These are phyloP conservation scores for Nebria ingens DNA, from an alignment of 1,140 invertebrate genomes.

Conservation along the genomic window DNA sequence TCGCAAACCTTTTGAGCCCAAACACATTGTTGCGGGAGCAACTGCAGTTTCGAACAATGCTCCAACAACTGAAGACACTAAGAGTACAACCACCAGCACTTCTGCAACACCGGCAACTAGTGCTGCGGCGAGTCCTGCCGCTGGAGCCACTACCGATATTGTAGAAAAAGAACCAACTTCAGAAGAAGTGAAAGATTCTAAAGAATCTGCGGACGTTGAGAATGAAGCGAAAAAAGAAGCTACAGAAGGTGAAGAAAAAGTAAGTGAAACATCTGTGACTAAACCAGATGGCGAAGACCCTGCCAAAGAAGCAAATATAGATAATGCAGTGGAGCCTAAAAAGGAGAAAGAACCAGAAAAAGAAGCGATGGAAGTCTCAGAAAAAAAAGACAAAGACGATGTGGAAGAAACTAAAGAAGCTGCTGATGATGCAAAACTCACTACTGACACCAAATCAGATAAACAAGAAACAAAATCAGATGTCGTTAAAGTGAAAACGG, in stretches of 20 bases:
- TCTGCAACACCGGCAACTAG: slow-evolving; percentile 54
- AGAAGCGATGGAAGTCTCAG: slow-evolving; percentile 37
- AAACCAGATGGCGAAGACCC: slow-evolving; percentile 18
- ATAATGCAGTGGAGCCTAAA: slow-evolving; percentile 33
- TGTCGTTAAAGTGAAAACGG: slow-evolving; percentile 24
- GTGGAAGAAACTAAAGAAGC: slow-evolving; percentile 21
- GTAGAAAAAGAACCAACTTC: slow-evolving; percentile 20
- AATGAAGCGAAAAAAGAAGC: slow-evolving; percentile 27
- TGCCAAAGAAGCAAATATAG: too few species aligned
- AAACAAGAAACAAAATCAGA: slow-evolving; percentile 19
- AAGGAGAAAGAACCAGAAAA: slow-evolving; percentile 45
- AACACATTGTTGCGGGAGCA: slow-evolving; percentile 34
- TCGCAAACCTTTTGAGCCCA: slow-evolving; percentile 64
- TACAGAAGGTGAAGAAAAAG: slow-evolving; percentile 21
- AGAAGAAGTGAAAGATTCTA: slow-evolving; percentile 21
- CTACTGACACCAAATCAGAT: neutral
- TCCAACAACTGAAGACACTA: slow-evolving; percentile 25
- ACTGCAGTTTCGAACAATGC: slow-evolving; percentile 2
- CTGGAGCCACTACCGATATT: slow-evolving; percentile 37
- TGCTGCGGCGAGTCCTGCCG: slow-evolving; percentile 59
- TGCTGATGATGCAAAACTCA: neutral
- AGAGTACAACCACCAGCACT: slow-evolving; percentile 45
- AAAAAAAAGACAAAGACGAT: slow-evolving; percentile 23
- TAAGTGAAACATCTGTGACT: slow-evolving; percentile 10
- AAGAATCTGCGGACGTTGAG: slow-evolving; percentile 35